These are phyloP conservation scores for Acanthacorydalis orientalis DNA, from an alignment of 2,888 invertebrate species.

Conservation along the genomic window DNA sequence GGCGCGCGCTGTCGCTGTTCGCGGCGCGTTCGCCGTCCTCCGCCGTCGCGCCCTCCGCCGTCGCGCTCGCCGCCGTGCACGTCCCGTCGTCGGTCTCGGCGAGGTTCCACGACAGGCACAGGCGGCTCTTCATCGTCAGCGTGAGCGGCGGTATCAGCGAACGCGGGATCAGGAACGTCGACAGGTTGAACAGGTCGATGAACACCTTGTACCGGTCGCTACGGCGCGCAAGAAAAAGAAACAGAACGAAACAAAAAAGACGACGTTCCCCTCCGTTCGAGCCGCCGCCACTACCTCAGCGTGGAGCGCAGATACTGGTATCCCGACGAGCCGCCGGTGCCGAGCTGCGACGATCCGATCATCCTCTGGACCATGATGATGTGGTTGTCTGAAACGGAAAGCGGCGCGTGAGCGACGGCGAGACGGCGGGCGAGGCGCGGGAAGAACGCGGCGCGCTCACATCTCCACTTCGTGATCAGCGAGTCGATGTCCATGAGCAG, in stretches of 20 bases:
- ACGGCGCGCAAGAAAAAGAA: conserved; percentile 19
- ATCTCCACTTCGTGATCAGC: conserved; percentile 96
- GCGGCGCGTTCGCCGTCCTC: neutral
- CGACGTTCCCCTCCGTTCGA: neutral
- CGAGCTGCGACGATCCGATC: conserved; percentile 91
- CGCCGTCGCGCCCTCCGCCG: neutral
- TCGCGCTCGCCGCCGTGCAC: neutral
- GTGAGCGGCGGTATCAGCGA: conserved; percentile 78
- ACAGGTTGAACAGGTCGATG: conserved; percentile 90
- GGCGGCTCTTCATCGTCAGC: conserved; percentile 59
- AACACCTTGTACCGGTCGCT: conserved; percentile 99
- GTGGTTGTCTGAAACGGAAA: conserved; percentile 68
- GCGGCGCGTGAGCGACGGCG: too few species aligned
- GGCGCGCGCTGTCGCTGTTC: conserved; percentile 4
- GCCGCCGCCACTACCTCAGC: conserved; percentile 77
- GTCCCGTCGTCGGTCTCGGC: conserved; percentile 6
- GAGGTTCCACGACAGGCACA: conserved; percentile 40
- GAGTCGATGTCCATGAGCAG: conserved; percentile 97
- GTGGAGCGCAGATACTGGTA: conserved; percentile 96
- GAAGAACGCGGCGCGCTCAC: too few species aligned
- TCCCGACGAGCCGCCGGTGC: conserved; percentile 96
- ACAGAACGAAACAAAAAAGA: neutral
- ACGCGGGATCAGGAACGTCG: conserved; percentile 89
- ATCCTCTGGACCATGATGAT: conserved; percentile 97
- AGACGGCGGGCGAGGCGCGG: too few species aligned